Evolutionary conservation across 2,797 vertebrate species (phyloP).

Genomic region (Ctenochaetus hawaiiensis): DNA sequence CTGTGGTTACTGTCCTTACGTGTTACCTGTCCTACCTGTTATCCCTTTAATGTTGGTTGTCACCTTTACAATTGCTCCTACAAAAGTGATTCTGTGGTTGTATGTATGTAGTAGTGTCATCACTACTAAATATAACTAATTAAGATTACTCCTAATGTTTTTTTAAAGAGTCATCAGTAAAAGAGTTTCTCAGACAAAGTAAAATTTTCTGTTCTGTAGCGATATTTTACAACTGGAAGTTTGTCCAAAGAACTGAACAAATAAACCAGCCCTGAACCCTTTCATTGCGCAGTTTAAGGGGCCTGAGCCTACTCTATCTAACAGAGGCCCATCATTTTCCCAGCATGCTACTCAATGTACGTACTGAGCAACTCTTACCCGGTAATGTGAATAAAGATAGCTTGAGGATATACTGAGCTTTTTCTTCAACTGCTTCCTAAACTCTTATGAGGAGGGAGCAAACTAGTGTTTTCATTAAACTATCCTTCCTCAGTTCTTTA

Average conservation of each 20-base stretch:
- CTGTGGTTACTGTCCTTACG: slow-evolving; percentile 42
- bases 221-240: neutral
- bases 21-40: neutral
- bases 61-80: neutral
- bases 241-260: neutral
- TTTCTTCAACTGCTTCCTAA: neutral
- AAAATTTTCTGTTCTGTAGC: neutral
- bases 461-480: neutral
- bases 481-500: neutral
- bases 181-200: neutral
- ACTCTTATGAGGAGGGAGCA: neutral
- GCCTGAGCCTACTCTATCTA: neutral
- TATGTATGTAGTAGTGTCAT: neutral
- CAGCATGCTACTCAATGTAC: neutral
- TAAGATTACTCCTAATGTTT: neutral
- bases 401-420: slow-evolving; percentile 26
- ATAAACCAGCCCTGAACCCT: neutral
- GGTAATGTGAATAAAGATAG: slow-evolving; percentile 61
- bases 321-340: neutral
- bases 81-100: neutral
- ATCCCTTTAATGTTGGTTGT: neutral
- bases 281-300: too few species aligned
- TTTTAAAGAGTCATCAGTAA: neutral
- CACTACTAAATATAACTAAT: neutral
- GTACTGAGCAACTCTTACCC: slow-evolving; percentile 6